Evolutionary conservation across 2,113 vertebrate species (phyloP).

Genomic region (Cyanoderma ruficeps): DNA sequence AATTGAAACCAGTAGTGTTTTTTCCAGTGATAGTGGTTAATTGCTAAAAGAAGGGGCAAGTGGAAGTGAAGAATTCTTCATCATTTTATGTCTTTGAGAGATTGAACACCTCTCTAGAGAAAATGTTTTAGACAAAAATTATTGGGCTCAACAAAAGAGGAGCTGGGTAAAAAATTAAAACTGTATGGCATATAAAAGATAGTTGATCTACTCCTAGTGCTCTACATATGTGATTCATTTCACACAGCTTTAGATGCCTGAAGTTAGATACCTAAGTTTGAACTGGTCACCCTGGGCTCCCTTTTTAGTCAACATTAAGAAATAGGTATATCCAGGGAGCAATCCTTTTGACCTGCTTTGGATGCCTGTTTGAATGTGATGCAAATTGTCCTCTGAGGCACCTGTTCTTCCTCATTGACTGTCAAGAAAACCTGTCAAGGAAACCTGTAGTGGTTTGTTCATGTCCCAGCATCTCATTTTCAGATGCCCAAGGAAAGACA

Average conservation of each 20-base stretch:
- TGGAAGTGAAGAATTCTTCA: background rate
- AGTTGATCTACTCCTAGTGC: background rate
- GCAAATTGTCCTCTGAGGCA: background rate
- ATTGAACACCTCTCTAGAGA: background rate
- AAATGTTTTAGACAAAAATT: background rate
- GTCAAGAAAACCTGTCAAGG: background rate
- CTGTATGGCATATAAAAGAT: background rate
- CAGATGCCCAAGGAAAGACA: rapidly evolving
- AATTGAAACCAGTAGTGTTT: background rate
- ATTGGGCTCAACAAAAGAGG: background rate
- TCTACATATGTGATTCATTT: background rate
- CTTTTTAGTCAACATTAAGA: background rate
- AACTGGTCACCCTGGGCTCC: background rate
- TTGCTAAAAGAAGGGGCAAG: background rate
- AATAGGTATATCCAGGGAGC: background rate
- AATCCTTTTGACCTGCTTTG: background rate
- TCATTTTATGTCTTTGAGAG: background rate
- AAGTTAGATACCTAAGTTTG: background rate
- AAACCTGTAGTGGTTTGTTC: background rate
- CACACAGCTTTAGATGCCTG: background rate
- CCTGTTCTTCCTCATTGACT: background rate
- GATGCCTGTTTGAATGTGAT: background rate
- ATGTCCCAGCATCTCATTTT: background rate
- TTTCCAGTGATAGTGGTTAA: background rate
- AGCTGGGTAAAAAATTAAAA: background rate